Evolutionary conservation across 2,113 vertebrate genomes (phyloP), one percentile per base, ranked within the genome.

Genomic region (Cyprinus carpio): DNA sequence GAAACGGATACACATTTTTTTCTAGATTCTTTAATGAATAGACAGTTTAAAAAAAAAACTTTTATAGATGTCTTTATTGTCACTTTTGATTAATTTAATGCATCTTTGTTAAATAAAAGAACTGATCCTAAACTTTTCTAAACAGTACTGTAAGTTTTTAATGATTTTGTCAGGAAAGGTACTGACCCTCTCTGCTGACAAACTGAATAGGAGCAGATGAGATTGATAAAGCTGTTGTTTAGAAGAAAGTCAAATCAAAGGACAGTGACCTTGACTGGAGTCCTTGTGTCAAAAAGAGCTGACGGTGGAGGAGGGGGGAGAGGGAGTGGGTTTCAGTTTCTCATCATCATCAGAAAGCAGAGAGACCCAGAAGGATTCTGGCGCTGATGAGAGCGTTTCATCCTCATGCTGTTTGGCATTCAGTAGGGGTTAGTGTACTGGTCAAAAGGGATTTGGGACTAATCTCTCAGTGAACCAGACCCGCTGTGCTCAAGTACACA

Each of bases 271-370:
- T 80, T 64, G 56, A 64, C 43, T 81, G 51, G 43, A 67, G 64
- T 49, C 62, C 62, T 81, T 46, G 25, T 62, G 15, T 9, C 23
- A 34, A 25, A 34, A 25, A 60, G 69, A 81, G 69, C 84, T 84
- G 81, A 84, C 56, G 25, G 81, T 40, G 43, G 9, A 56, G 46
- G 75, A 67, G 43, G 74, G 25, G 43, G 65, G 25, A 8, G 6
- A 3, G 20, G 23, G 56, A 82, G 60, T n/a, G 64, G 58, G 56
- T 74, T 82, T 78, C n/a, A 31, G 62, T 86, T 88, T 77, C 87
- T 81, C 72, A 31, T 76, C 56, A 54, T 77, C 77, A 86, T 84
- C 77, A 72, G 81, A 86, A 81, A 72, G 67, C 67, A 58, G 67
- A 83, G 77, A 34, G 46, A 76, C 51, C 29, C 67, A 34, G 34